These are phyloP conservation scores for Psix sp. DNA, from an alignment of 1,140 invertebrate genomes.

Conservation along the genomic window DNA sequence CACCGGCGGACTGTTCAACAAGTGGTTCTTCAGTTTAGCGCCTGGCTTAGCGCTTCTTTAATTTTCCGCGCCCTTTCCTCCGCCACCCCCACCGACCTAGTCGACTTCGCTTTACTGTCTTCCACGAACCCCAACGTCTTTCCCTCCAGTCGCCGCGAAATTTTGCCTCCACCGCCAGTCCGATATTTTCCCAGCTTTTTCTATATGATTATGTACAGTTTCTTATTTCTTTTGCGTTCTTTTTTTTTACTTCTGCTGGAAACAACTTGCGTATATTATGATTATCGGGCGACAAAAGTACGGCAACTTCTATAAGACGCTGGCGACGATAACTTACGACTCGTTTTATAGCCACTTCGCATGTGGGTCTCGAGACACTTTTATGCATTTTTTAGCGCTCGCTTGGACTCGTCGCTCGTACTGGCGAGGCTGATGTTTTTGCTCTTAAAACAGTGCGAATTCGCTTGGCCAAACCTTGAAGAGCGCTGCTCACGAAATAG, in stretches of 20 bases:
- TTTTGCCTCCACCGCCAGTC: too few relatives aligned
- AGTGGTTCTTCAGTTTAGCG: conserved; percentile 77
- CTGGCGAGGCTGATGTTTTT: conserved; percentile 8
- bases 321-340: conserved; percentile 32
- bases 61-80: conserved; percentile 68
- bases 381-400: conserved; percentile 49
- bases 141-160: background rate
- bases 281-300: conserved; percentile 26
- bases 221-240: background rate
- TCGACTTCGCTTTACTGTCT: conserved; percentile 6
- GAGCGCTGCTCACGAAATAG: conserved; percentile 3
- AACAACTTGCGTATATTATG: conserved; percentile 23
- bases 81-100: conserved; percentile 20
- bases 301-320: conserved; percentile 15
- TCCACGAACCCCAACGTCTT: conserved; percentile 17
- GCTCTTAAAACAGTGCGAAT: conserved; percentile 18
- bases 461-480: conserved; percentile 11
- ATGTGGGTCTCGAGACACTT: conserved; percentile 46
- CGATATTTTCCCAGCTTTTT: too few relatives aligned
- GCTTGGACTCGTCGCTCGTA: conserved; percentile 13
- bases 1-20: conserved; percentile 71
- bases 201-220: too few relatives aligned
- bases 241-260: background rate
- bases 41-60: conserved; percentile 76
- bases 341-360: conserved; percentile 46